Conservation (phyloP, 2,888 invertebrate species). For the Salpingus planirostris region DNA sequence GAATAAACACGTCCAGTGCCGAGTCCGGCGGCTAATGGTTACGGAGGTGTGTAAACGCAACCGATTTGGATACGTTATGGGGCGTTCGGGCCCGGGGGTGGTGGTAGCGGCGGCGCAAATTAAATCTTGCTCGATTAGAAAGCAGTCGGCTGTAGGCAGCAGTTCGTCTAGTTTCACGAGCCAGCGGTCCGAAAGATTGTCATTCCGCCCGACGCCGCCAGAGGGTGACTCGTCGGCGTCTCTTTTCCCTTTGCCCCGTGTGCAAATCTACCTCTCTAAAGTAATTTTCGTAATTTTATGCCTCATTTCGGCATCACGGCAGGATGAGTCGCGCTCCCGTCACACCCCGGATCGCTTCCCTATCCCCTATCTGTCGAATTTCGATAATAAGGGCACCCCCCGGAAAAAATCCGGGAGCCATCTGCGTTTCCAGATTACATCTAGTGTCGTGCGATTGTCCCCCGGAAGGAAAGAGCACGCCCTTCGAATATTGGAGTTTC, state of each 20-base stretch:
- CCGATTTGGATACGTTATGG: constrained; percentile 2
- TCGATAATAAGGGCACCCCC: no score
- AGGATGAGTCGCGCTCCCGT: no score
- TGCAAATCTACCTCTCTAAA: no score
- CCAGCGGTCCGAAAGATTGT: constrained; percentile 35
- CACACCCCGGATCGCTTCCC: no score
- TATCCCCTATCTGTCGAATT: no score
- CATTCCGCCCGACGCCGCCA: constrained; percentile 19
- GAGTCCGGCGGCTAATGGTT: constrained; percentile 12
- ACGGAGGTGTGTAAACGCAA: constrained; percentile 11
- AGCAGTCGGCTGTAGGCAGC: constrained; percentile 26
- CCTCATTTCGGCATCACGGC: no score
- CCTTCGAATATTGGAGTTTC: no score
- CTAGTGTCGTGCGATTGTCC: no score
- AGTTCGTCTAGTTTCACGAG: constrained; percentile 33
- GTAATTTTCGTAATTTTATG: no score
- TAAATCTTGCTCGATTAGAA: constrained; percentile 37
- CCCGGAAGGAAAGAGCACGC: no score
- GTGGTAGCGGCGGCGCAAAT: constrained; percentile 22
- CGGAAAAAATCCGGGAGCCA: no score
- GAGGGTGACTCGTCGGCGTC: constrained; percentile 8
- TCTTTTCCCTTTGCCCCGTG: constrained; percentile 5
- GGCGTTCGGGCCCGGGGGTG: constrained; percentile 9
- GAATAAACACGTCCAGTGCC: constrained; percentile 12
- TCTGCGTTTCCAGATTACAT: no score